Conservation (phyloP, 92 coral and sea anemone species). For the Heteractis magnifica region DNA sequence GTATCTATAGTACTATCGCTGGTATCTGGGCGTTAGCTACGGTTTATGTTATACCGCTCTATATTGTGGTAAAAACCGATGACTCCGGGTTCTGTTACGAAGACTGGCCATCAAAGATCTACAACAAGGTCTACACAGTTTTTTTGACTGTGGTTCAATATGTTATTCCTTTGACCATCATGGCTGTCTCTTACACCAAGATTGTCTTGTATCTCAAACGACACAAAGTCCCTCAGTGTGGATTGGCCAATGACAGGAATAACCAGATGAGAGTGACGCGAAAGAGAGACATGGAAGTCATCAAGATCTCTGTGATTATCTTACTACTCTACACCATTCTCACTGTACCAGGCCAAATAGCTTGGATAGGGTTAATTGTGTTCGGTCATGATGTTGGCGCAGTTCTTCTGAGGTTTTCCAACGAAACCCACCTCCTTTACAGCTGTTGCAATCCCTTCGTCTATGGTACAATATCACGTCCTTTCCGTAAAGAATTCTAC, state of each 20-base stretch:
- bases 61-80: background rate
- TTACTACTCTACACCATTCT: background rate
- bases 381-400: background rate
- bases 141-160: background rate
- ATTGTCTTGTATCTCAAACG: constrained; percentile 6
- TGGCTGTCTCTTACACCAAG: constrained; percentile 9
- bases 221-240: constrained; percentile 13
- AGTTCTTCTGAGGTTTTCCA: background rate
- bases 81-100: background rate
- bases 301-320: constrained; percentile 1
- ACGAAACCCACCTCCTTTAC: background rate
- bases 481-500: background rate
- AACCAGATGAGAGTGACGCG: constrained; percentile 5
- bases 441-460: constrained; percentile 9
- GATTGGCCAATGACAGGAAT: background rate
- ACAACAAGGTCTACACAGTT: constrained; percentile 10
- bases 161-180: background rate
- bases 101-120: background rate
- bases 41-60: background rate
- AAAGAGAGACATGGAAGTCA: constrained; percentile 7
- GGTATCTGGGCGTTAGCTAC: background rate
- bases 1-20: background rate
- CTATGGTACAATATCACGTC: background rate
- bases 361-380: background rate
- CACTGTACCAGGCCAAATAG: background rate